These are phyloP conservation scores for Carterocephalus palaemon DNA, from an alignment of 2,888 invertebrate genomes.

Conservation along the genomic window DNA sequence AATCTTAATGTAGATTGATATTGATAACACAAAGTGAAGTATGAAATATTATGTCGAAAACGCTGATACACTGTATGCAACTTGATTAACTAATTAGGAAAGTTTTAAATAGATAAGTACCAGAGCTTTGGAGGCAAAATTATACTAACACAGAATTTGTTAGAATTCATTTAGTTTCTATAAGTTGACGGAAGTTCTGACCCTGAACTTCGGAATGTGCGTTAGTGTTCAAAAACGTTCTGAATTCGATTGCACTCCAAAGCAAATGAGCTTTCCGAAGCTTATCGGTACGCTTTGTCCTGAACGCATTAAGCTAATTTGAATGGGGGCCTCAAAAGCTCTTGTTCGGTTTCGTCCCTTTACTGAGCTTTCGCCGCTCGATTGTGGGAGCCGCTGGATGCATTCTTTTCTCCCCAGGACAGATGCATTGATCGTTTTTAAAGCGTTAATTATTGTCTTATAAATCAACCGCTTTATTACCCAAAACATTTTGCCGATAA, in stretches of 20 bases:
- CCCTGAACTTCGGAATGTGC: slow-evolving; percentile 11
- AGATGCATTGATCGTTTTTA: slow-evolving; percentile 51
- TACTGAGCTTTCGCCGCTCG: slow-evolving; percentile 57
- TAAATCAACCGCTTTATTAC: slow-evolving; percentile 28
- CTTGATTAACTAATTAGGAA: too few relatives aligned
- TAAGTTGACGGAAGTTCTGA: slow-evolving; percentile 11
- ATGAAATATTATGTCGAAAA: too few relatives aligned
- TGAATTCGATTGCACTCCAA: slow-evolving; percentile 52
- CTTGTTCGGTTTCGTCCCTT: slow-evolving; percentile 74
- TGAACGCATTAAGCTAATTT: slow-evolving; percentile 77
- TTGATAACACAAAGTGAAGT: too few relatives aligned
- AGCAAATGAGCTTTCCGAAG: slow-evolving; percentile 54
- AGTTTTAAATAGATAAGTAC: too few relatives aligned
- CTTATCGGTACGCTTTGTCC: slow-evolving; percentile 74
- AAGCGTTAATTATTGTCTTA: slow-evolving; percentile 16
- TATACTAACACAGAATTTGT: too few relatives aligned
- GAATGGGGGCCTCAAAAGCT: slow-evolving; percentile 73
- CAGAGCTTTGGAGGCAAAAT: too few relatives aligned
- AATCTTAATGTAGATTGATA: too few relatives aligned
- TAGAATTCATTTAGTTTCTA: slow-evolving; percentile 1
- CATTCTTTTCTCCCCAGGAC: slow-evolving; percentile 64
- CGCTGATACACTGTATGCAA: too few relatives aligned
- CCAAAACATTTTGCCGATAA: slow-evolving; percentile 14
- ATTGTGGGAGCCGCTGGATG: slow-evolving; percentile 62
- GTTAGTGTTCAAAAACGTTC: slow-evolving; percentile 35